These are phyloP conservation scores for Willowsia nigromaculata DNA, from an alignment of 2,888 invertebrate species.

Conservation along the genomic window DNA sequence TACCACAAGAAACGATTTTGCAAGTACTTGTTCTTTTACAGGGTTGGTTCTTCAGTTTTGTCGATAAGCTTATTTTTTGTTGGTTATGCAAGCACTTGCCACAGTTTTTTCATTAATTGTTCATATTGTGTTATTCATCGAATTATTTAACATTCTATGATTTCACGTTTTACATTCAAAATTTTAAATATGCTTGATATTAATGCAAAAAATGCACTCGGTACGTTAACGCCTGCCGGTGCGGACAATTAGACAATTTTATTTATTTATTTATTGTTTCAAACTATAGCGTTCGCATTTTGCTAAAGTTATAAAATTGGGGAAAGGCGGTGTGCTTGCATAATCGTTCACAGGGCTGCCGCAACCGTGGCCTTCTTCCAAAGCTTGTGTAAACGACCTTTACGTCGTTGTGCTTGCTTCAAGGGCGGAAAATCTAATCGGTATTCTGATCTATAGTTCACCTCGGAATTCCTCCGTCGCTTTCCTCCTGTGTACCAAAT, in stretches of 20 bases:
- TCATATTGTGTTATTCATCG: not conserved
- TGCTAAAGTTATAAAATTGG: constrained; percentile 27
- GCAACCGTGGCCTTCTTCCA: constrained; percentile 74
- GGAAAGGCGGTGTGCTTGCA: constrained; percentile 77
- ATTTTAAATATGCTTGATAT: not conserved
- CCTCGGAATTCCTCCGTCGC: constrained; percentile 57
- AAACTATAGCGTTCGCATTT: constrained; percentile 32
- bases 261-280: constrained; percentile 11
- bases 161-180: not conserved
- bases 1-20: constrained; percentile 76
- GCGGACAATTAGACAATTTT: constrained; percentile 2
- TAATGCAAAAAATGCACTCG: constrained; percentile 24
- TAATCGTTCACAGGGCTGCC: constrained; percentile 79
- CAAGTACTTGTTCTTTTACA: constrained; percentile 77
- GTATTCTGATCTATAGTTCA: constrained; percentile 75
- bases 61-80: constrained; percentile 73
- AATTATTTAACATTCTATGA: not conserved
- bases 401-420: constrained; percentile 72
- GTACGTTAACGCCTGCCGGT: constrained; percentile 21
- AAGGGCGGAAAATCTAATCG: constrained; percentile 73
- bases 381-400: constrained; percentile 76
- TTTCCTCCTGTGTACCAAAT: constrained; percentile 48
- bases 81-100: constrained; percentile 79
- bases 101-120: constrained; percentile 8
- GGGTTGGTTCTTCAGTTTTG: constrained; percentile 78